phyloP scores from a whole-genome alignment of 2,888 invertebrate species.

The Phortica okadai region DNA sequence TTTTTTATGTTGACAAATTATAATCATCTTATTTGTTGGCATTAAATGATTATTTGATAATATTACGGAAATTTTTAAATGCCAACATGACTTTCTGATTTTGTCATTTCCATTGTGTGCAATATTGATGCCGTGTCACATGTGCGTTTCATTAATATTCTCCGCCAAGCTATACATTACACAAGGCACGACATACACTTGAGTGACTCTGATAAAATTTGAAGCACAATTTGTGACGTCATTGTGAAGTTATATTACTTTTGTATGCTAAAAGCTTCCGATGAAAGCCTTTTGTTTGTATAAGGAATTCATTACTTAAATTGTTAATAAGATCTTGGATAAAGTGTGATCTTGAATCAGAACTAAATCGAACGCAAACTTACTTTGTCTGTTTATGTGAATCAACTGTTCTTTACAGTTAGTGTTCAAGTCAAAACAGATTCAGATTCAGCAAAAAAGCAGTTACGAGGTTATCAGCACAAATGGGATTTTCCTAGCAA shows the following conservation, averaged over 20 bases:
- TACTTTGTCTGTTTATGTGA: no score
- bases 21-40: conserved; percentile 9
- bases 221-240: neutral
- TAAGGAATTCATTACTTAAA: no score
- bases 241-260: neutral
- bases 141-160: conserved; percentile 23
- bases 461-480: no score
- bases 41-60: conserved; percentile 22
- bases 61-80: conserved; percentile 10
- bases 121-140: conserved; percentile 15
- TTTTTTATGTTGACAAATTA: neutral
- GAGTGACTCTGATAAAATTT: neutral
- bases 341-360: no score
- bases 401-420: no score
- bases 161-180: neutral
- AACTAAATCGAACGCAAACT: no score
- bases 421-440: no score
- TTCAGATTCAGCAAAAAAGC: no score
- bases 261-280: no score
- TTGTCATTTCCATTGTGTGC: neutral
- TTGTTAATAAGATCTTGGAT: no score
- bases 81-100: conserved; percentile 23
- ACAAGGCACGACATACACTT: neutral
- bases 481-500: no score
- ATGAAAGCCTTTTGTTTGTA: no score